Evolutionary conservation across 2,797 vertebrate species (phyloP).

Genomic region (Gila robusta): DNA sequence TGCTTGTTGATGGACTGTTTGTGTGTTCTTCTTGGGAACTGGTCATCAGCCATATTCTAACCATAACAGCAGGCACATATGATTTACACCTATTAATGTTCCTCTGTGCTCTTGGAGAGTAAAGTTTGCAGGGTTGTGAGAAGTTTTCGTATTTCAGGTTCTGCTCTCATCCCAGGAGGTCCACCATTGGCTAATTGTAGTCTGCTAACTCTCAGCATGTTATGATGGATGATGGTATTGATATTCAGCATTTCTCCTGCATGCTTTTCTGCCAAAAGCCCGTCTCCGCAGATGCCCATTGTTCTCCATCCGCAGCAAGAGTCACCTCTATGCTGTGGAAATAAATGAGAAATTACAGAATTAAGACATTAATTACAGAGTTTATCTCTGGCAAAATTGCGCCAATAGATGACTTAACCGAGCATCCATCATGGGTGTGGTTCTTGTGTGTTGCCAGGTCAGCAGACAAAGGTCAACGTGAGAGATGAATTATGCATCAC

Average conservation of each 20-base stretch:
- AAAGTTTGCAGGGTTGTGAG: slow-evolving; percentile 48
- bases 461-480: slow-evolving; percentile 75
- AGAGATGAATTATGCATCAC: slow-evolving; percentile 69
- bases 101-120: slow-evolving; percentile 32
- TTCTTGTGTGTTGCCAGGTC: slow-evolving; percentile 73
- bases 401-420: slow-evolving; percentile 86
- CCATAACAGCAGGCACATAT: slow-evolving; percentile 32
- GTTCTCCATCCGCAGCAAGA: slow-evolving; percentile 83
- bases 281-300: slow-evolving; percentile 82
- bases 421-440: slow-evolving; percentile 84
- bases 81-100: slow-evolving; percentile 16
- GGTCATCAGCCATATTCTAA: slow-evolving; percentile 3
- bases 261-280: slow-evolving; percentile 78
- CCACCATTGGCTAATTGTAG: slow-evolving; percentile 73
- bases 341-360: slow-evolving; percentile 89
- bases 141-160: slow-evolving; percentile 59
- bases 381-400: slow-evolving; percentile 86
- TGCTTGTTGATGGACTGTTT: not conserved
- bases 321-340: slow-evolving; percentile 89
- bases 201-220: slow-evolving; percentile 73
- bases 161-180: slow-evolving; percentile 72
- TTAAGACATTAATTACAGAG: slow-evolving; percentile 89
- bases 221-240: slow-evolving; percentile 85
- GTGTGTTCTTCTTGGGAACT: not conserved
- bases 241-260: slow-evolving; percentile 80